Percentiles rank a stretch among this genome's conserved stretches.
Conservation (phyloP, 2,888 invertebrate genomes). For the Phengaris arion region DNA sequence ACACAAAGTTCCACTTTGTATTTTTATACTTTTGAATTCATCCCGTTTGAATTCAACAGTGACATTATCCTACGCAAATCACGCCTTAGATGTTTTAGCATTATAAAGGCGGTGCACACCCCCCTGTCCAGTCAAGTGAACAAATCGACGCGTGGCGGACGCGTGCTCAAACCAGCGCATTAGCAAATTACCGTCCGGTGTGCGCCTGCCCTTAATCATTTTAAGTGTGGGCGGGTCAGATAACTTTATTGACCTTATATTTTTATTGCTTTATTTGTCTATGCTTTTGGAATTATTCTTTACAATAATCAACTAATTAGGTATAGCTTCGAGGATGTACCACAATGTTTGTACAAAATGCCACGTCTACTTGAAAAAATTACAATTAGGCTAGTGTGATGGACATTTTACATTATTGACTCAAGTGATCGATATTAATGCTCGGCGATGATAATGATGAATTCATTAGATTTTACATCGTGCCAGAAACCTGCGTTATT, state of each 20-base stretch:
- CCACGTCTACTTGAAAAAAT: too few relatives aligned
- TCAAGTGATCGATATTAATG: too few relatives aligned
- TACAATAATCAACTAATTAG: background rate
- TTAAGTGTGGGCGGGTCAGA: constrained; percentile 51
- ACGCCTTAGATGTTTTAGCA: constrained; percentile 17
- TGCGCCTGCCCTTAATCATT: constrained; percentile 63
- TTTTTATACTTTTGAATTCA: background rate
- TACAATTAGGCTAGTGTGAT: too few relatives aligned
- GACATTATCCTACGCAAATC: constrained; percentile 19
- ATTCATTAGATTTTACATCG: too few relatives aligned
- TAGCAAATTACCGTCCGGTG: constrained; percentile 72
- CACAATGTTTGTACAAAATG: too few relatives aligned
- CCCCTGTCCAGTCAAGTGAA: constrained; percentile 68
- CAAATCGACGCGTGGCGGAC: constrained; percentile 71
- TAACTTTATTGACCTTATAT: constrained; percentile 42
- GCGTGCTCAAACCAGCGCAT: constrained; percentile 65
- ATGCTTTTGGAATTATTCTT: constrained; percentile 41
- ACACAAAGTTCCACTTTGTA: too few relatives aligned
- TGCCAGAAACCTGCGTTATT: too few relatives aligned
- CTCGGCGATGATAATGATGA: too few relatives aligned
- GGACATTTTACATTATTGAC: too few relatives aligned
- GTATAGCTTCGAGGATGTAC: too few relatives aligned
- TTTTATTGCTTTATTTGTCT: background rate
- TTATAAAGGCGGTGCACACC: constrained; percentile 34
- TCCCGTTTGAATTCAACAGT: background rate